Conservation (phyloP, 2,797 vertebrate genomes). For the Neomorphus geoffroyi region DNA sequence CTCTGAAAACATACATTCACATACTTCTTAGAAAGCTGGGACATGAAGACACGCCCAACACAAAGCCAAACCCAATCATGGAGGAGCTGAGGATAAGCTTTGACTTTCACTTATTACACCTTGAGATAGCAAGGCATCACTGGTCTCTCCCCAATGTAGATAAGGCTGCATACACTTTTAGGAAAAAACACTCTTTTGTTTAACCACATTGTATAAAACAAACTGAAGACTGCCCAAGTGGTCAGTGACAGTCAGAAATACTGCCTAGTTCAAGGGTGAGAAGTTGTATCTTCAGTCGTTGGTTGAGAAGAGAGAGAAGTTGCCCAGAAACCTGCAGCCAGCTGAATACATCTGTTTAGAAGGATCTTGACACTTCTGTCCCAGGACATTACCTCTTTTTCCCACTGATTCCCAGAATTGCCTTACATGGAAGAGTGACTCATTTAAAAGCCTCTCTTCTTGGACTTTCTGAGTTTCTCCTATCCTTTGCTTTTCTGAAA, state of each 20-base stretch:
- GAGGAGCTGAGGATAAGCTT: neutral
- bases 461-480: neutral
- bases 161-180: neutral
- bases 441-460: neutral
- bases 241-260: neutral
- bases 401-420: neutral
- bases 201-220: neutral
- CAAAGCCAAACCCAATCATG: neutral
- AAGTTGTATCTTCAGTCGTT: neutral
- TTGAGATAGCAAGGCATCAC: neutral
- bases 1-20: neutral
- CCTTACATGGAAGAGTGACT: neutral
- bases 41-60: neutral
- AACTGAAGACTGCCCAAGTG: neutral
- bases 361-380: neutral
- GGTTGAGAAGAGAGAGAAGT: neutral
- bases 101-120: neutral
- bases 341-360: neutral
- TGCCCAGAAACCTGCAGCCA: neutral
- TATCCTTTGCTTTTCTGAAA: neutral
- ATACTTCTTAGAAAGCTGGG: neutral
- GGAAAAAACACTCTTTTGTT: neutral
- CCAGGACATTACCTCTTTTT: neutral
- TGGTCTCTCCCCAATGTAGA: neutral
- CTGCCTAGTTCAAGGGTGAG: neutral